Evolutionary conservation across 2,113 vertebrate genomes (phyloP), one percentile per base, ranked within the genome.

Genomic region (Sturnira hondurensis): DNA sequence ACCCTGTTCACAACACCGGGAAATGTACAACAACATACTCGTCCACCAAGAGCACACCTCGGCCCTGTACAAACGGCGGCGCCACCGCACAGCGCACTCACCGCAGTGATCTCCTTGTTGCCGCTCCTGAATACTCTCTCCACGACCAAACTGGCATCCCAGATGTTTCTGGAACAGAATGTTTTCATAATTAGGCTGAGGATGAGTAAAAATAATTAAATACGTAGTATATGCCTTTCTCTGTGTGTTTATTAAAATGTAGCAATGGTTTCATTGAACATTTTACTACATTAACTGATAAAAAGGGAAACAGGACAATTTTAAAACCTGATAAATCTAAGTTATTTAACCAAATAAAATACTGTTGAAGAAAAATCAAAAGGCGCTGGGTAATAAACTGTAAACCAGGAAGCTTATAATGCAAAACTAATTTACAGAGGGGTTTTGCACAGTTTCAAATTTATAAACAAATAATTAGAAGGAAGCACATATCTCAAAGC

Each of bases 91-190:
- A 70, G 67, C 8, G 81, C 71, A 99, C 99, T 98, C 98, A 99
- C 99, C 97, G 99, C 99, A 95, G 93, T 98, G 92, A 99, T 97
- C 77, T 99, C 98, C 97, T 99, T 98, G 96, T 96, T 99, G 96
- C 99, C 99, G 97, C 98, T 99, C 98, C 98, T 99, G 92, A 99
- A 98, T 17, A 97, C 95, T 98, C 98, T 99, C 97, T 99, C 99
- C 96, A 99, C 97, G n/a, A 99, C 99, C 91, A 99, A 98, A 95
- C 99, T 99, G 68, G 99, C 99, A 96, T 99, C 99, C 99, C 99
- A 99, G 97, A 99, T 99, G 97, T 99, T 99, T 97, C 99, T 99
- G 98, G 28, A 98, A 98, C 41, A 97, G 94, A 71, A 74, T 20
- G 11, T 77, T 70, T 98, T 96, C 97, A 95, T 94, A 56, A 19